Evolutionary conservation across 2,888 invertebrate genomes (phyloP), one percentile per base, ranked within the genome.

Genomic region (Sesia apiformis): DNA sequence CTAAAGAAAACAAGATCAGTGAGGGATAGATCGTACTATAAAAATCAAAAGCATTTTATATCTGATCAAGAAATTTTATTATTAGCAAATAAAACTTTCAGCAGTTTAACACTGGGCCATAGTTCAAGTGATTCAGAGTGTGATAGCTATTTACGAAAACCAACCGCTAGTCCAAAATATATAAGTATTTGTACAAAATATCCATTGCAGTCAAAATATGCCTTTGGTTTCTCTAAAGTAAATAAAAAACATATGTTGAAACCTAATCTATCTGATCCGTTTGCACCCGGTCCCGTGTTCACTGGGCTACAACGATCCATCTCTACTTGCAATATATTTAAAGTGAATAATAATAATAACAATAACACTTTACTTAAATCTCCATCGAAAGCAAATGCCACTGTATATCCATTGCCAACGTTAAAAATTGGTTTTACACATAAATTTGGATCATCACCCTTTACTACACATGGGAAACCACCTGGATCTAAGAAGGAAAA

Each of bases 1-100:
- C 68, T 90, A 1, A 90, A 90, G 65, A 90, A 90, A 66, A 88
- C 90, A 1, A 72, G 90, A 62, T 90, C 90, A 8, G 89, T 90
- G 0, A 69, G 90, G 67, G 90, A 90, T 61, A 74, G 88, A 55
- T 89, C 89, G 0, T 90, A 90, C 64, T 90, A 90, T 57, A 90
- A 90, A 70, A 90, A 90, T 67, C 90, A 90, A 66, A 91, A 90
- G 67, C 85, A 91, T 62, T 85, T 91, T 60, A 87, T 90, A 5
- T 90, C 90, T 3, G 92, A 92, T 55, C 91, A 91, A 74, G 92
- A 92, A 64, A 92, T 92, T 63, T 64, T 91, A 50, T 78, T 90
- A 61, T 71, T 92, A 55, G 91, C 92, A 3, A 90, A 88, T 63
- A 87, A 90, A 78, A 85, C 89, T 38, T 84, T 87, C 57, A 89